Conservation (phyloP, 2,888 invertebrate genomes). For the Acleris emargana region DNA sequence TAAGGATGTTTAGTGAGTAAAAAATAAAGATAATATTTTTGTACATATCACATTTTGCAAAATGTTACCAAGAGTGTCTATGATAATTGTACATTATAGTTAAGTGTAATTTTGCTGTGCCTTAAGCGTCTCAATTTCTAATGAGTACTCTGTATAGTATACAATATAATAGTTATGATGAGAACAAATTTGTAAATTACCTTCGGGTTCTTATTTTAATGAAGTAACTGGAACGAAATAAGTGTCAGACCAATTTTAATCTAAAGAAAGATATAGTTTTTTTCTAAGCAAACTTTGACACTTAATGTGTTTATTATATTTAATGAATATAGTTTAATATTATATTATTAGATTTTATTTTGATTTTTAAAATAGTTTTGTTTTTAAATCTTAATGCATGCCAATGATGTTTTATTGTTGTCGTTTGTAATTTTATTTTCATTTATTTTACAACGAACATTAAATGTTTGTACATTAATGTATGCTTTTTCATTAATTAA, state of each 20-base stretch:
- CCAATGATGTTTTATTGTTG: conserved; percentile 1
- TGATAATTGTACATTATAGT: conserved; percentile 63
- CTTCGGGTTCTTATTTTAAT: conserved; percentile 30
- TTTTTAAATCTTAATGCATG: conserved; percentile 45
- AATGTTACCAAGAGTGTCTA: conserved; percentile 80
- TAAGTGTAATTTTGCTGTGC: conserved; percentile 81
- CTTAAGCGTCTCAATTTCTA: conserved; percentile 83
- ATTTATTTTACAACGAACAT: conserved; percentile 10
- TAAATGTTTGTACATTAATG: conserved; percentile 5
- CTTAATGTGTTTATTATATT: no score
- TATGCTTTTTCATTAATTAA: neutral
- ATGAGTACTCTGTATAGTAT: conserved; percentile 35
- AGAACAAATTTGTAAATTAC: conserved; percentile 21
- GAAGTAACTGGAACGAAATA: conserved; percentile 15
- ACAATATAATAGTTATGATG: conserved; percentile 13
- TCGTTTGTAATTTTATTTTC: neutral
- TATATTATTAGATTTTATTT: no score
- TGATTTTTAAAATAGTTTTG: conserved; percentile 14
- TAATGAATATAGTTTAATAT: no score
- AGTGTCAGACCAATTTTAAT: conserved; percentile 49
- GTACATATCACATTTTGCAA: conserved; percentile 81
- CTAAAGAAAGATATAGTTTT: conserved; percentile 70
- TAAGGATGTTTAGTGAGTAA: conserved; percentile 41
- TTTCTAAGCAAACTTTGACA: neutral
- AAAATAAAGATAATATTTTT: conserved; percentile 76